Conservation (phyloP, 2,113 vertebrate genomes). For the Plecotus auritus region DNA sequence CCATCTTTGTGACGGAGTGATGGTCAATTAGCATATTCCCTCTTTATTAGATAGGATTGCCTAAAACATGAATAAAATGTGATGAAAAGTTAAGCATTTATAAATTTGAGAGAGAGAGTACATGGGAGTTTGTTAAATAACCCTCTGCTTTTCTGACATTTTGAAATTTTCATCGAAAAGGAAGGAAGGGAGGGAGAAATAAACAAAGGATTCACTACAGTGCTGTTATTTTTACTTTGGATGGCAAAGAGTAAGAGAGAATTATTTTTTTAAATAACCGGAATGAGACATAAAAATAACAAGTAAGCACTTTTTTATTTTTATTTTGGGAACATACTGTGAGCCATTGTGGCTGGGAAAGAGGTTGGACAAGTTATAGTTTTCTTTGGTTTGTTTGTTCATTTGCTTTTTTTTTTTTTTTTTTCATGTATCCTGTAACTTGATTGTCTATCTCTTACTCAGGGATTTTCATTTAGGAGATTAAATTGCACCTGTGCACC, state of each 20-base stretch:
- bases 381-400: not conserved
- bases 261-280: slow-evolving; percentile 17
- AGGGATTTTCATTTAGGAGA: slow-evolving; percentile 35
- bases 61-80: not conserved
- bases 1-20: too few species aligned
- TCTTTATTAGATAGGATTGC: too few species aligned
- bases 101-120: not conserved
- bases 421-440: not conserved
- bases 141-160: not conserved
- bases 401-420: not conserved
- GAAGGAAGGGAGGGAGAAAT: not conserved
- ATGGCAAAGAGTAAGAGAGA: not conserved
- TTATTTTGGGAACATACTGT: not conserved
- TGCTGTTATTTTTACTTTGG: slow-evolving; percentile 7
- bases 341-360: not conserved
- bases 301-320: not conserved
- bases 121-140: not conserved
- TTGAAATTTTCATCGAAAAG: slow-evolving; percentile 23
- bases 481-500: not conserved
- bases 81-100: not conserved
- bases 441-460: not conserved
- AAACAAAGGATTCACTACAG: not conserved
- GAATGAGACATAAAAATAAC: not conserved
- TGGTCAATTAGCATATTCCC: too few species aligned
- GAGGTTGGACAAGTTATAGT: not conserved